Evolutionary conservation across 2,888 invertebrate genomes (phyloP), one percentile per base, ranked within the genome.

Genomic region (Noctua comes): DNA sequence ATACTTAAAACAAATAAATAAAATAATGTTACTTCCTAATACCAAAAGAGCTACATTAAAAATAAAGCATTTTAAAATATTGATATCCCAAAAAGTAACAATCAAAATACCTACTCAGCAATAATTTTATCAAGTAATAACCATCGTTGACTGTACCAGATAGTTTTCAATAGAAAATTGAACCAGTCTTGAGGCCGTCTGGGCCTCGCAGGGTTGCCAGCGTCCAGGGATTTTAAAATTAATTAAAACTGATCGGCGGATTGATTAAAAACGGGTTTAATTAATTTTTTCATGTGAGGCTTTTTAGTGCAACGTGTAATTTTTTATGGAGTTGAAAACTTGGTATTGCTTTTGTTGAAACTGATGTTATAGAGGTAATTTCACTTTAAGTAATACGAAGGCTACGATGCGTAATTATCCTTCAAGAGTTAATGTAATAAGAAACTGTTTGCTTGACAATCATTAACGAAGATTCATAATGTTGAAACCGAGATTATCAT

Each of bases 121-220:
- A 71, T 46, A 51, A 64, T 68, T 72, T 51, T 21, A 31, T 36
- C 16, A 59, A 64, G 16, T 1, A 70, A 21, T 21, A 48, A 75
- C 66, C 59, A 69, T 73, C 69, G 79, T 73, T 73, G 86, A 86
- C 84, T 80, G 84, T 85, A 84, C 88, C 71, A 82, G 83, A 89
- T 90, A 89, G 91, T 90, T 89, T 89, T 82, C 87, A 87, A 91
- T 89, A 89, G 87, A 88, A 89, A 88, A 90, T 90, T 90, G 86
- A 90, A 87, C 83, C 86, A 84, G 88, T 85, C 85, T 82, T 77
- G 83, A n/a, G 76, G 87, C 83, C 80, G 88, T 85, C 85, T 85
- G 83, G 62, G 66, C 76, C 57, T 13, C 68, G 62, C 65, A 91
- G 89, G 91, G 91, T 10, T 89, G 86, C 64, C 84, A 57, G 10